A percentile compares a stretch with the other conserved stretches of the same genome.
Evolutionary conservation across 2,797 vertebrate species (phyloP).

Genomic region (Antrozous pallidus): DNA sequence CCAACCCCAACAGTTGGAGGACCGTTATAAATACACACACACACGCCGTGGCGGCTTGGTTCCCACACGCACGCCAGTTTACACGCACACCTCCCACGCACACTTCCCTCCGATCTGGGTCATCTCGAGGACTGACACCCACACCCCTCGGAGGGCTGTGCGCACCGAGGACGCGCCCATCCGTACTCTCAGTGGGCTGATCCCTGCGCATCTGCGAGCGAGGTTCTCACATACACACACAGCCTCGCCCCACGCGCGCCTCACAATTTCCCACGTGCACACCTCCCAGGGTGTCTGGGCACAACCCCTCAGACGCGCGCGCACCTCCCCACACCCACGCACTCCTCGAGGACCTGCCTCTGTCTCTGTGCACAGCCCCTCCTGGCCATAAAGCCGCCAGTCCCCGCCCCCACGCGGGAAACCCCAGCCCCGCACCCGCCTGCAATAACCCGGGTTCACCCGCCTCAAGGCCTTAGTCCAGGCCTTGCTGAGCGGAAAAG

Average conservation of each 20-base stretch:
- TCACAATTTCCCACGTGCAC: not conserved
- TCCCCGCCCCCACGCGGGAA: not conserved
- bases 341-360: not conserved
- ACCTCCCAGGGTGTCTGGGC: not conserved
- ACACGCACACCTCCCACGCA: not conserved
- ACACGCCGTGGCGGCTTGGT: not conserved
- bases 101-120: not conserved
- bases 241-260: not conserved
- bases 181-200: not conserved
- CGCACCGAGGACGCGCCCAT: not conserved
- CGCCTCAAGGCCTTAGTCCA: not conserved
- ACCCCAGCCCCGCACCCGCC: not conserved
- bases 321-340: not conserved
- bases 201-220: not conserved
- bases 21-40: not conserved
- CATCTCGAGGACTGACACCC: not conserved
- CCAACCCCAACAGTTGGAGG: not conserved
- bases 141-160: not conserved
- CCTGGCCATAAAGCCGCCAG: no score
- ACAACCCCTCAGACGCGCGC: not conserved
- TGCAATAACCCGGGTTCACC: not conserved
- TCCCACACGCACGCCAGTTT: not conserved
- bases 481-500: not conserved
- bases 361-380: not conserved
- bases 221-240: not conserved